phyloP scores from a whole-genome alignment of 2,888 invertebrate genomes.

The Creontiades dilutus region DNA sequence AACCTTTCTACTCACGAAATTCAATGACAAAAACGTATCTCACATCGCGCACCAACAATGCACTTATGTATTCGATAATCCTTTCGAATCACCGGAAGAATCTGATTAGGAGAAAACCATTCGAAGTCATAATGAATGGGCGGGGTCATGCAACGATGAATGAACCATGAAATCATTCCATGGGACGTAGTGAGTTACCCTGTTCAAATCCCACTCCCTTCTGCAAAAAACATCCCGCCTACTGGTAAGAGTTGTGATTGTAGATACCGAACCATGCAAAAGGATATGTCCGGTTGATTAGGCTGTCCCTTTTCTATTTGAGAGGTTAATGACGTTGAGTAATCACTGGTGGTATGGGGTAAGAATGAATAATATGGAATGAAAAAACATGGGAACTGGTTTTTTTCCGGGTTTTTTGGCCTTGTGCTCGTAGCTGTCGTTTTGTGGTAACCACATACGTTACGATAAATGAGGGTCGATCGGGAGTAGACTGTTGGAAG shows the following conservation, averaged over 20 bases:
- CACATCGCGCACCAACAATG: background rate
- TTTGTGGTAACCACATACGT: background rate
- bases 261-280: background rate
- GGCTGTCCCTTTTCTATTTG: background rate
- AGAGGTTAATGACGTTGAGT: slow-evolving; percentile 19
- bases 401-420: background rate
- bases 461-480: background rate
- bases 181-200: background rate
- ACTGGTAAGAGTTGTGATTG: background rate
- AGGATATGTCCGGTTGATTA: background rate
- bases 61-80: background rate
- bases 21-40: background rate
- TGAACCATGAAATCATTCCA: background rate
- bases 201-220: background rate
- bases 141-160: background rate
- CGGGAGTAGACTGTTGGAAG: too few species aligned
- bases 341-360: background rate
- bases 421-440: background rate
- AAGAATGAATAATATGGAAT: background rate
- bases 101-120: background rate
- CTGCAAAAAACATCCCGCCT: background rate
- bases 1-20: background rate
- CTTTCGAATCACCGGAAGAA: background rate
- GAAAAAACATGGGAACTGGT: slow-evolving; percentile 1
- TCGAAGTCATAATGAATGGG: slow-evolving; percentile 12